Evolutionary conservation across 2,113 vertebrate genomes (phyloP).

Genomic region (Psilopogon haemacephalus): DNA sequence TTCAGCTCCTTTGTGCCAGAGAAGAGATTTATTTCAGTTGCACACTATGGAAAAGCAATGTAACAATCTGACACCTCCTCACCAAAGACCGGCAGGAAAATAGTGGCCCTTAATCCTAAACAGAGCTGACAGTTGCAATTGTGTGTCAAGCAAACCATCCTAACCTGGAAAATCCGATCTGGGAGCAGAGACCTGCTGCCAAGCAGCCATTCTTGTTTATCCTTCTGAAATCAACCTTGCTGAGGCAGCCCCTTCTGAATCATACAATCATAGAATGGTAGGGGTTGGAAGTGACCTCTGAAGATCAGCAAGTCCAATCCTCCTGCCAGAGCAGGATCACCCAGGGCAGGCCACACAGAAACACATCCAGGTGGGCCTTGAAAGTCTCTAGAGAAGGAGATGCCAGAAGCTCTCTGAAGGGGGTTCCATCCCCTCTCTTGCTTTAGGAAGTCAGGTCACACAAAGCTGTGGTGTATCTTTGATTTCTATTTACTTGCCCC

Average conservation of each 20-base stretch:
- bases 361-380: too few relatives aligned
- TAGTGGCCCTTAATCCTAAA: not conserved
- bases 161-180: not conserved
- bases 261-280: too few relatives aligned
- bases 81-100: not conserved
- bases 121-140: not conserved
- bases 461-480: not conserved
- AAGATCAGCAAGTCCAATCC: too few relatives aligned
- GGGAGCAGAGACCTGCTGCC: not conserved
- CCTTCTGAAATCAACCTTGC: not conserved
- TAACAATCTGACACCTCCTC: not conserved
- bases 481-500: not conserved
- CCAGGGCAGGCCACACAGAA: too few relatives aligned
- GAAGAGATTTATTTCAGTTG: not conserved
- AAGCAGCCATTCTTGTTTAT: not conserved
- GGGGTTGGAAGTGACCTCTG: too few relatives aligned
- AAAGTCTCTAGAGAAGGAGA: too few relatives aligned
- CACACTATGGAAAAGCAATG: accelerated
- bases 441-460: not conserved
- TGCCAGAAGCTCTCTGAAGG: too few relatives aligned
- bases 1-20: not conserved
- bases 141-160: not conserved
- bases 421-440: not conserved
- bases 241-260: not conserved
- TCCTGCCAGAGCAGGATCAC: too few relatives aligned